Evolutionary conservation across 2,113 vertebrate genomes (phyloP).

Genomic region (Columba janthina): DNA sequence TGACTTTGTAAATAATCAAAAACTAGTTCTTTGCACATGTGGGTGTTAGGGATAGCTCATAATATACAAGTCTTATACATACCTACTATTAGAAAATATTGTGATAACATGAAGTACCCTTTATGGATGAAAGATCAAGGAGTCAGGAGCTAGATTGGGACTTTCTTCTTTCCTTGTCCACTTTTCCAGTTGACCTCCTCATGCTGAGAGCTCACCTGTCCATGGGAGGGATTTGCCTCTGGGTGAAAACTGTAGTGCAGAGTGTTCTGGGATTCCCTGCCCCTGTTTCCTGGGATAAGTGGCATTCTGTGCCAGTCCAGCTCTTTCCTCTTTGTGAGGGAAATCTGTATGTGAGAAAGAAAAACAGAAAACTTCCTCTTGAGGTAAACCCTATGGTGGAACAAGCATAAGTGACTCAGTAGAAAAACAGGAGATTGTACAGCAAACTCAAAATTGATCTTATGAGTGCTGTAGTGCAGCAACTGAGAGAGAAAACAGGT

Average conservation of each 20-base stretch:
- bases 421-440: slow-evolving; percentile 16
- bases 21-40: neutral
- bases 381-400: neutral
- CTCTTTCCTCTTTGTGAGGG: neutral
- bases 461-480: neutral
- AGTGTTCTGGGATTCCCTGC: neutral
- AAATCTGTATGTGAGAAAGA: neutral
- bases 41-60: neutral
- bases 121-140: neutral
- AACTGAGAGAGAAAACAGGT: neutral
- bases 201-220: neutral
- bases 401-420: neutral
- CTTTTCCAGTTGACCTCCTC: neutral
- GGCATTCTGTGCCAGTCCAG: neutral
- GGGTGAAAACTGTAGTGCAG: neutral
- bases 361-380: neutral
- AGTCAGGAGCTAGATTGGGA: neutral
- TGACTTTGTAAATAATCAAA: neutral
- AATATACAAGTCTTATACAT: neutral
- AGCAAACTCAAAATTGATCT: neutral
- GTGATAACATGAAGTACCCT: neutral
- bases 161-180: neutral
- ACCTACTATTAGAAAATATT: neutral
- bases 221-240: neutral
- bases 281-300: neutral